Evolutionary conservation across 1,140 invertebrate genomes (phyloP).

Genomic region (Trialeurodes vaporariorum): DNA sequence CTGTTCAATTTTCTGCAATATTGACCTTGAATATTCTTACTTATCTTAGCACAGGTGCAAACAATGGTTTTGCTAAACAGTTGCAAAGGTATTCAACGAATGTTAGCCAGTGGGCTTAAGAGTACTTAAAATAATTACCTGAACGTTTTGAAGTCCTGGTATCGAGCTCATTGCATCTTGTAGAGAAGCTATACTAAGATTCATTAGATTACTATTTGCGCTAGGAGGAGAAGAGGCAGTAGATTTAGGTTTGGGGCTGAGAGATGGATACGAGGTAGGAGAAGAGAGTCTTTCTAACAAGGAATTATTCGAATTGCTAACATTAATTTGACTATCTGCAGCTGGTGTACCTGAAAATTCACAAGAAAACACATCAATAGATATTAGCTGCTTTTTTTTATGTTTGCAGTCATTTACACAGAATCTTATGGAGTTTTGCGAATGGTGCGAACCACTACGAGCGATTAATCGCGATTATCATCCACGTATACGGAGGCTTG

Average conservation of each 20-base stretch:
- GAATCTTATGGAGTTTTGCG: too few species aligned
- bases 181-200: constrained; percentile 62
- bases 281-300: constrained; percentile 44
- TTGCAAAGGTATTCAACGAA: not conserved
- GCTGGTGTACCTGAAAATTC: constrained; percentile 42
- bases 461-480: too few species aligned
- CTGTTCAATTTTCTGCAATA: not conserved
- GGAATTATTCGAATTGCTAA: constrained; percentile 32
- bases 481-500: too few species aligned
- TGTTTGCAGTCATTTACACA: too few species aligned
- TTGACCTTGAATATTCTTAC: not conserved
- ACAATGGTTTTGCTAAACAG: too few species aligned
- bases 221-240: constrained; percentile 18
- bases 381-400: too few species aligned
- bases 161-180: constrained; percentile 50
- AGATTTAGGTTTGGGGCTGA: not conserved
- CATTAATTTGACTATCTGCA: constrained; percentile 41
- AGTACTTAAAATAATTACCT: not conserved
- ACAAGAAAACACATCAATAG: too few species aligned
- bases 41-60: not conserved
- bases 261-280: constrained; percentile 23
- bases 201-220: constrained; percentile 44
- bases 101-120: not conserved
- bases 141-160: constrained; percentile 28
- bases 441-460: too few species aligned